Evolutionary conservation across 2,113 vertebrate species (phyloP).

Genomic region (Saguinus imperator): DNA sequence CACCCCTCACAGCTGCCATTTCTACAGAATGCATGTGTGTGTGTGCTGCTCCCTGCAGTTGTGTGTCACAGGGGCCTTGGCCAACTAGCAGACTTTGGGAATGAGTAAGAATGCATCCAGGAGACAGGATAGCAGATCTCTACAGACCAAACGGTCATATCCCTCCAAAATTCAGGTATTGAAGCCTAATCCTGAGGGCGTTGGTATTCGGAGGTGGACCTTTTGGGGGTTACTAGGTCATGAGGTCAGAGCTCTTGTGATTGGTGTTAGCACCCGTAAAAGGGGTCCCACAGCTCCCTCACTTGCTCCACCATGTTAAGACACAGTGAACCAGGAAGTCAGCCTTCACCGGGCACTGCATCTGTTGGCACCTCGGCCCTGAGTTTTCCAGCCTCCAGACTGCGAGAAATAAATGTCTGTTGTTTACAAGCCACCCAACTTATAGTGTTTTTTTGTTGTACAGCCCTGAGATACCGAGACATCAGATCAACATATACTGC

Average conservation of each 20-base stretch:
- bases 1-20: rapidly evolving
- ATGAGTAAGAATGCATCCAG: not conserved
- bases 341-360: not conserved
- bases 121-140: not conserved
- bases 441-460: no score
- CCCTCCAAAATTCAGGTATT: not conserved
- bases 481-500: not conserved
- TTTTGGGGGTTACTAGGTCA: no score
- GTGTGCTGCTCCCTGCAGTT: rapidly evolving
- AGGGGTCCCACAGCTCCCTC: not conserved
- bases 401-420: not conserved
- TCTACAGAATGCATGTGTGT: rapidly evolving
- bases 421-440: not conserved
- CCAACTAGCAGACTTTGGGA: rapidly evolving
- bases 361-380: no score
- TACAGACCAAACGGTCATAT: rapidly evolving
- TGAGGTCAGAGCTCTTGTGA: no score
- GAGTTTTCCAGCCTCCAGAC: no score
- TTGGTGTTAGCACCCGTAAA: no score
- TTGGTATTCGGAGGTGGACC: no score
- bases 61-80: rapidly evolving
- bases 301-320: no score
- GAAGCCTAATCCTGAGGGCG: not conserved
- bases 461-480: not conserved
- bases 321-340: no score